phyloP scores from a whole-genome alignment of 2,797 vertebrate genomes.

The Alectoris magna region DNA sequence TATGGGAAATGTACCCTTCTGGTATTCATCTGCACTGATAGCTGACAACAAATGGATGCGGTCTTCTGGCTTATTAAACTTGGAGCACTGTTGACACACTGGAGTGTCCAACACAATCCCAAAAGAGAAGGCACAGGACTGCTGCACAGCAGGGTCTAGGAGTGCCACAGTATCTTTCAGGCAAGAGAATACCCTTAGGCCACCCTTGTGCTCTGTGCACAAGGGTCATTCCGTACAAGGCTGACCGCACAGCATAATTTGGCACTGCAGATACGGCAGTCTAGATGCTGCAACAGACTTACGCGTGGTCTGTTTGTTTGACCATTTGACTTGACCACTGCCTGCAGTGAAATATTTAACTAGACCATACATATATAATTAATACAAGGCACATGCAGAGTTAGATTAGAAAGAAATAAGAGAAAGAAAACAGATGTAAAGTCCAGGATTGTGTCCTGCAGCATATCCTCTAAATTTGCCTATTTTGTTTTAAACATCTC shows the following conservation, averaged over 20 bases:
- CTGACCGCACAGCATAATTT: neutral
- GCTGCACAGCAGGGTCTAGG: neutral
- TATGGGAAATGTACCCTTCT: neutral
- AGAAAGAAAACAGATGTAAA: neutral
- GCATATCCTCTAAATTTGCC: neutral
- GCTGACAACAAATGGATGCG: neutral
- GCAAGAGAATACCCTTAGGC: neutral
- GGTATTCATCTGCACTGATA: neutral
- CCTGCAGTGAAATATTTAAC: neutral
- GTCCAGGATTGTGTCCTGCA: neutral
- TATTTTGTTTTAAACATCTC: constrained; percentile 30
- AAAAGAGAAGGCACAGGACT: neutral
- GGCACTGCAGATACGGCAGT: neutral
- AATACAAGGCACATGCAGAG: neutral
- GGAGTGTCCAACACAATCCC: neutral
- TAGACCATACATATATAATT: neutral
- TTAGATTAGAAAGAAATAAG: constrained; percentile 2
- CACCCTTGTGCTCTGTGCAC: neutral
- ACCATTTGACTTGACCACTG: neutral
- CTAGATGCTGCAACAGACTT: neutral
- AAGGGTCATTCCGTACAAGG: neutral
- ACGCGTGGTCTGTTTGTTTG: neutral
- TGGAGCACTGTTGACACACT: neutral
- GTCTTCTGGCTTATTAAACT: neutral
- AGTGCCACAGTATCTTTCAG: neutral